Conservation (phyloP, 2,113 vertebrate species). For the Atrichornis clamosus region DNA sequence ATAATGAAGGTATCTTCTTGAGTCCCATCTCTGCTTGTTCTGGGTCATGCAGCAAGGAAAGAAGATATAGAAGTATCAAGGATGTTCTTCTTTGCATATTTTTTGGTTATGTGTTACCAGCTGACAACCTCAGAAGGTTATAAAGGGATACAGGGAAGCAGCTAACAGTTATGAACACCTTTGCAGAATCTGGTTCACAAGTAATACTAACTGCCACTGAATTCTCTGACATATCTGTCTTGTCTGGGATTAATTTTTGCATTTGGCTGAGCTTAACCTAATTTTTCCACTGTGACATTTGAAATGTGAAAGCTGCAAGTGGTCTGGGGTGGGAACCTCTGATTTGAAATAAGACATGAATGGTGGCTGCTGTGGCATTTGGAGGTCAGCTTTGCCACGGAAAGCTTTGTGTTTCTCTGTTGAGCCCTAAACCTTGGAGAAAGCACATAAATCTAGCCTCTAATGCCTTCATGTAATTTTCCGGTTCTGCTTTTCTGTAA, state of each 20-base stretch:
- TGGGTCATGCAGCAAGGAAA: not conserved
- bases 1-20: rapidly evolving
- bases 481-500: not conserved
- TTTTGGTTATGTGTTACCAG: not conserved
- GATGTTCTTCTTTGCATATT: not conserved
- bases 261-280: not conserved
- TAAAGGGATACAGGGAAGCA: not conserved
- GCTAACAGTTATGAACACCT: not conserved
- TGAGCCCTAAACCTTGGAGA: not conserved
- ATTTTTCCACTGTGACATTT: not conserved
- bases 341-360: not conserved
- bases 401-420: not conserved
- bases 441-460: not conserved
- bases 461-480: not conserved
- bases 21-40: not conserved
- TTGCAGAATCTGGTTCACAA: not conserved
- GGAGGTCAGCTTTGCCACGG: not conserved
- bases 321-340: not conserved
- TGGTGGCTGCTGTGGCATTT: not conserved
- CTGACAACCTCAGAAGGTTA: not conserved
- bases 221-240: not conserved
- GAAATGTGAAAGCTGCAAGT: not conserved
- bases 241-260: not conserved
- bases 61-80: not conserved
- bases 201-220: not conserved